Conservation (phyloP, 2,113 vertebrate species). For the Pangasianodon gigas region DNA sequence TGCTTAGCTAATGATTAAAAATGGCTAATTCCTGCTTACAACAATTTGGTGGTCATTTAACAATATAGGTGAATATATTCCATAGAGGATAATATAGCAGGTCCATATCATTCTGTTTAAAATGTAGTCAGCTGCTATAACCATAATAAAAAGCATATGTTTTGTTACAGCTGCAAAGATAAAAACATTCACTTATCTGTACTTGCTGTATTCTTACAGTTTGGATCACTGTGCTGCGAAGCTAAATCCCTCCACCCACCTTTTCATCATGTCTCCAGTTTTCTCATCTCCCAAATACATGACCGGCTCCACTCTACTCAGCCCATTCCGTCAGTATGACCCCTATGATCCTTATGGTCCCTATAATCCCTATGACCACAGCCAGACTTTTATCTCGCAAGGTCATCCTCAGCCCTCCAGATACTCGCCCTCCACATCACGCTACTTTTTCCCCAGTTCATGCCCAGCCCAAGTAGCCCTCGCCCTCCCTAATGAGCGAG, state of each 20-base stretch:
- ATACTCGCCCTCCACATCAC: constrained; percentile 56
- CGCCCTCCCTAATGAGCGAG: constrained; percentile 63
- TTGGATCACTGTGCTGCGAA: constrained; percentile 24
- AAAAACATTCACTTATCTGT: background rate
- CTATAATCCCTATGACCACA: constrained; percentile 51
- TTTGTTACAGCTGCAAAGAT: background rate
- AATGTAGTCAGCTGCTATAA: background rate
- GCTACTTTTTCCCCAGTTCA: constrained; percentile 67
- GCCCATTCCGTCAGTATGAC: constrained; percentile 63
- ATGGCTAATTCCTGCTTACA: background rate
- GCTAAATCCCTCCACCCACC: constrained; percentile 61
- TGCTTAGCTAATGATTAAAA: background rate
- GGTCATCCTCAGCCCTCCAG: constrained; percentile 74
- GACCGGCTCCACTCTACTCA: constrained; percentile 65
- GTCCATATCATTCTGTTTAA: background rate
- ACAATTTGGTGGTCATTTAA: background rate
- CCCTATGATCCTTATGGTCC: constrained; percentile 63
- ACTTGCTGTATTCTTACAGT: constrained; percentile 43
- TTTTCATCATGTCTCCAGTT: constrained; percentile 81
- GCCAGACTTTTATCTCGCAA: constrained; percentile 65
- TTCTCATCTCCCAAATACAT: constrained; percentile 81
- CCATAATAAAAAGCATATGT: background rate
- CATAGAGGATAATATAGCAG: background rate
- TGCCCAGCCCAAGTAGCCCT: constrained; percentile 56
- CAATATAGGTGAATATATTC: background rate